Evolutionary conservation across 2,797 vertebrate species (phyloP), one percentile per base, ranked within the genome.

Genomic region (Tangara arthus): DNA sequence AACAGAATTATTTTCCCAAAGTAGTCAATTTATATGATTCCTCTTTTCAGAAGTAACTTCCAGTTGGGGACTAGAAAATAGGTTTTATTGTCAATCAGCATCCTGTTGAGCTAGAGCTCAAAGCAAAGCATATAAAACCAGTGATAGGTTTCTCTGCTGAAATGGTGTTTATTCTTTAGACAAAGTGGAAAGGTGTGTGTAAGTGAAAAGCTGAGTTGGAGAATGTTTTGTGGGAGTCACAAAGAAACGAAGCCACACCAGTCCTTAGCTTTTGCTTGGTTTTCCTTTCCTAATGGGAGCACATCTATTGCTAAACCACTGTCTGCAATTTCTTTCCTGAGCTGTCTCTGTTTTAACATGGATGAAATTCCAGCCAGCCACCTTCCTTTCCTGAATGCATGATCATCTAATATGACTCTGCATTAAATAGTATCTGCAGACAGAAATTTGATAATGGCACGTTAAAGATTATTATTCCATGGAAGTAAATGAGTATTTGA

Each of bases 291-390:
- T 49, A 84, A 63, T 69, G 44, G 90, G 93, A 94, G 82, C 66
- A 63, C 86, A 90, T 93, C 87, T 68, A 46, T 64, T 21, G 69
- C 77, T 94, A 50, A 90, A 73, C 68, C 76, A 27, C 8, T 7
- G 22, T 50, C 42, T 57, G 63, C 19, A 37, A 7, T 71, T 70
- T 92, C 60, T 94, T 52, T 78, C 68, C 55, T 72, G 37, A 75
- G 56, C 22, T 56, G 22, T 55, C 61, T 73, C 49, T 86, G 82
- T 39, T 82, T 90, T 47, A 27, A 65, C 63, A 10, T 37, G 92
- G 95, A 65, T 95, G 95, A 89, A 96, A 96, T 96, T 95, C 91
- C 91, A 94, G 96, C 79, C 16, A 60, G 81, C 56, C 1, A 8
- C 60, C 28, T 87, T 64, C 26, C 64, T 93, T 97, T 98, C 95